These are phyloP conservation scores for Schrankia costaestrigalis DNA, from an alignment of 2,888 invertebrate genomes.

Conservation along the genomic window DNA sequence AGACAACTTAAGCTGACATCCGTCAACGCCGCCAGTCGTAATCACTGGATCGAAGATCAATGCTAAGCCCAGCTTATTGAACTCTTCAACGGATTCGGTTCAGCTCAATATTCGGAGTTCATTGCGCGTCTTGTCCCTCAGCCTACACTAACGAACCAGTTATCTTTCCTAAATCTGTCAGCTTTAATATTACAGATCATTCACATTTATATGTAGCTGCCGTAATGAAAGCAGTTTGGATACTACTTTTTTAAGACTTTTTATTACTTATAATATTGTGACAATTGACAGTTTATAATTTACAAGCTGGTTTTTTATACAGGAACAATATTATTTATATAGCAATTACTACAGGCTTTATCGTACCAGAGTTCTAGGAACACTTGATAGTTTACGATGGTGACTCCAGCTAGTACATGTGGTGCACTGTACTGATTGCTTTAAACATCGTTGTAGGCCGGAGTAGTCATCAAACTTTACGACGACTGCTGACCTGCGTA, in stretches of 20 bases:
- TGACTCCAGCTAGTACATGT: constrained; percentile 20
- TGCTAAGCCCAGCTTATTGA: constrained; percentile 76
- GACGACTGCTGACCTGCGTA: constrained; percentile 61
- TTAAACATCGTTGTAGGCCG: constrained; percentile 40
- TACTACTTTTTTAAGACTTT: constrained; percentile 13
- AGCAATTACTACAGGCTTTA: too few relatives aligned
- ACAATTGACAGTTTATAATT: too few relatives aligned
- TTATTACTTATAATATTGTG: too few relatives aligned
- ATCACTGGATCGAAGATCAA: constrained; percentile 76
- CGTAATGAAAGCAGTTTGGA: constrained; percentile 29
- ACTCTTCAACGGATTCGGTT: constrained; percentile 65
- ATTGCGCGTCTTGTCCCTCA: constrained; percentile 47
- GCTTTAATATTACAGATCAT: constrained; percentile 55
- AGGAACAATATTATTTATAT: too few relatives aligned
- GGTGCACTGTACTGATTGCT: constrained; percentile 36
- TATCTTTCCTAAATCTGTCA: constrained; percentile 66
- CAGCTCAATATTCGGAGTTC: constrained; percentile 54
- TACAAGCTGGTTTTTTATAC: too few relatives aligned
- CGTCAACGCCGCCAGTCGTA: constrained; percentile 74
- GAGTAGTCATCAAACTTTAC: constrained; percentile 66
- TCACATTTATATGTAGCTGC: constrained; percentile 40
- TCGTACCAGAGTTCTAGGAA: constrained; percentile 33
- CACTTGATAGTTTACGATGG: constrained; percentile 12
- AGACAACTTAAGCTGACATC: constrained; percentile 79
- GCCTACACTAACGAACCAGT: constrained; percentile 51